Evolutionary conservation across 2,113 vertebrate species (phyloP).

Genomic region (Spermophilus dauricus): DNA sequence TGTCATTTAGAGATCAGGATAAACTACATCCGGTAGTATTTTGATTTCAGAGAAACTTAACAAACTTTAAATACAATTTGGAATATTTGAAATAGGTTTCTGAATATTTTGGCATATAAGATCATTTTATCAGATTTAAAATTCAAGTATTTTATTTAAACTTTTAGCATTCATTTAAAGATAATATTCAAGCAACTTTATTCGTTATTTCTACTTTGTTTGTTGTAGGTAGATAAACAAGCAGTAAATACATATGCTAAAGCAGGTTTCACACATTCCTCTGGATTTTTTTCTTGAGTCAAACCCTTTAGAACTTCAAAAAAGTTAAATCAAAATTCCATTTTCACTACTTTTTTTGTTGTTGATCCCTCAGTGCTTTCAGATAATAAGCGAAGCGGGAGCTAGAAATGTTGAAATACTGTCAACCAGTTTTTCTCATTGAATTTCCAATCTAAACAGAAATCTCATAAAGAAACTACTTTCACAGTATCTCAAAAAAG

Average conservation of each 20-base stretch:
- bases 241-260: background rate
- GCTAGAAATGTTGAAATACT: slow-evolving; percentile 71
- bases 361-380: slow-evolving; percentile 70
- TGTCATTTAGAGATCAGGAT: background rate
- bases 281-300: slow-evolving; percentile 37
- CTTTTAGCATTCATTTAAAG: background rate
- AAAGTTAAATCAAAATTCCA: slow-evolving; percentile 73
- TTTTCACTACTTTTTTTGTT: slow-evolving; percentile 70
- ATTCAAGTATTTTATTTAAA: background rate
- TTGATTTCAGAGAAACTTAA: slow-evolving; percentile 18
- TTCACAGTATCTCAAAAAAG: slow-evolving; percentile 70
- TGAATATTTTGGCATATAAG: background rate
- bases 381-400: slow-evolving; percentile 70
- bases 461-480: slow-evolving; percentile 73
- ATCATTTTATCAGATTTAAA: background rate
- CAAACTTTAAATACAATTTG: background rate
- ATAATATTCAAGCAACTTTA: background rate
- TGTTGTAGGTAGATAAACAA: background rate
- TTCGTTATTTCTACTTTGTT: background rate
- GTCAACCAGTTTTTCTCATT: slow-evolving; percentile 73
- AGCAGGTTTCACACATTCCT: background rate
- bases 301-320: slow-evolving; percentile 65
- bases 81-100: background rate
- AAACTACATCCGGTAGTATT: background rate
- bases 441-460: slow-evolving; percentile 78